phyloP scores from a whole-genome alignment of 2,113 vertebrate genomes.

The Perognathus longimembris region DNA sequence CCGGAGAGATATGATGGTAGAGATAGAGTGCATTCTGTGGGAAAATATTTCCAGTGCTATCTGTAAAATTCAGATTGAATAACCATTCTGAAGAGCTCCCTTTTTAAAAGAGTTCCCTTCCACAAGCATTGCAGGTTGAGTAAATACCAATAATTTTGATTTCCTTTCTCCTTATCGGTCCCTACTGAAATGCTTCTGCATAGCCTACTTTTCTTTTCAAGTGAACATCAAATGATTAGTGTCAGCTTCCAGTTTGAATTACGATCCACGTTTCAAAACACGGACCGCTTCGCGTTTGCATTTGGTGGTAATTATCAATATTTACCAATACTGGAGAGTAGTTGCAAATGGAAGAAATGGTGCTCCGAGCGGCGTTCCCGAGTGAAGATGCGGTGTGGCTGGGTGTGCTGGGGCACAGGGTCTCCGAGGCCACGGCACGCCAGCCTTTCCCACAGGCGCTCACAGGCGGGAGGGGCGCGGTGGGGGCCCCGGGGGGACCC shows the following conservation, averaged over 20 bases:
- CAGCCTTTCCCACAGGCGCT: neutral
- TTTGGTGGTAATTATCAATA: conserved; percentile 78
- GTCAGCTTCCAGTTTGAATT: conserved; percentile 80
- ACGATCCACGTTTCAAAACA: conserved; percentile 72
- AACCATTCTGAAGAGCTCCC: conserved; percentile 77
- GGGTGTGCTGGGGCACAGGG: neutral
- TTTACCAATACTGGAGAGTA: neutral
- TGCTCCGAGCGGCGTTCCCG: neutral
- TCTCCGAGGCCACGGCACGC: neutral
- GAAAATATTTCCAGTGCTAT: conserved; percentile 75
- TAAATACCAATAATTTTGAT: conserved; percentile 84
- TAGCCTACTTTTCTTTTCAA: conserved; percentile 79
- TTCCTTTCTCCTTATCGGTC: conserved; percentile 81
- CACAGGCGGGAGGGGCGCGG: neutral
- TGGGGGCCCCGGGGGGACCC: no score
- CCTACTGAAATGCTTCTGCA: conserved; percentile 73
- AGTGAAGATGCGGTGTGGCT: neutral
- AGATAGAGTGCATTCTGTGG: conserved; percentile 74
- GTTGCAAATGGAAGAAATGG: neutral
- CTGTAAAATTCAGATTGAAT: conserved; percentile 83
- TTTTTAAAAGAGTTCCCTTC: conserved; percentile 80
- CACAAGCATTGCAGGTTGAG: conserved; percentile 65
- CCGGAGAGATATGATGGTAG: conserved; percentile 43
- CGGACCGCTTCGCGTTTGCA: conserved; percentile 51
- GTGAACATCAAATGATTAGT: conserved; percentile 76